Conservation (phyloP, 2,888 invertebrate species). For the Philhelius pedissequus region DNA sequence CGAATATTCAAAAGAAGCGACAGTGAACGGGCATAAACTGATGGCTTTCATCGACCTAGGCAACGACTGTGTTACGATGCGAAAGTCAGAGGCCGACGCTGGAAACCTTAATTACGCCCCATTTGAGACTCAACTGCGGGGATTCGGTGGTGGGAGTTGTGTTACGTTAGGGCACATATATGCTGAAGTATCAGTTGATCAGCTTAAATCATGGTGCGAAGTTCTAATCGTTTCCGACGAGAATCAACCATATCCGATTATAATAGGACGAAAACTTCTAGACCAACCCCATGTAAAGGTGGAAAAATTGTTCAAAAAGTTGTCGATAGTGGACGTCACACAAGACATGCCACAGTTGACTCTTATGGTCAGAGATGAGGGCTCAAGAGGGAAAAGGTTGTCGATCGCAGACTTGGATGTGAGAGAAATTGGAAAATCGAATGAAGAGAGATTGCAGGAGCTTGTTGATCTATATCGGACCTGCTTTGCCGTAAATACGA, state of each 20-base stretch:
- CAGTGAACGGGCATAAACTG: neutral
- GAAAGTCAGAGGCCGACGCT: neutral
- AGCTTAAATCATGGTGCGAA: neutral
- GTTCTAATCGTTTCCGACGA: neutral
- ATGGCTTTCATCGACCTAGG: constrained; percentile 17
- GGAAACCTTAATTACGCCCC: neutral
- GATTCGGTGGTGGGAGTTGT: constrained; percentile 17
- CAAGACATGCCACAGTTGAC: neutral
- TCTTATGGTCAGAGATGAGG: neutral
- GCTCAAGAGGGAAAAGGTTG: neutral
- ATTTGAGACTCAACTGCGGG: neutral
- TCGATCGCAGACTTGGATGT: neutral
- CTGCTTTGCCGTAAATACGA: constrained; percentile 1
- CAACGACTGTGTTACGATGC: constrained; percentile 2
- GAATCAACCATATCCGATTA: constrained; percentile 9
- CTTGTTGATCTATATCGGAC: neutral
- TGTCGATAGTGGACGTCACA: neutral
- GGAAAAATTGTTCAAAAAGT: neutral
- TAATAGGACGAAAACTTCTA: constrained; percentile 9
- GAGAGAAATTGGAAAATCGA: neutral
- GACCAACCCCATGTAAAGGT: constrained; percentile 23
- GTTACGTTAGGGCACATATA: neutral
- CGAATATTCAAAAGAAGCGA: neutral
- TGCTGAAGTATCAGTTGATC: constrained; percentile 3
- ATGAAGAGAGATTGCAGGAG: neutral